phyloP scores from a whole-genome alignment of 2,113 vertebrate species.

The Gulo gulo region DNA sequence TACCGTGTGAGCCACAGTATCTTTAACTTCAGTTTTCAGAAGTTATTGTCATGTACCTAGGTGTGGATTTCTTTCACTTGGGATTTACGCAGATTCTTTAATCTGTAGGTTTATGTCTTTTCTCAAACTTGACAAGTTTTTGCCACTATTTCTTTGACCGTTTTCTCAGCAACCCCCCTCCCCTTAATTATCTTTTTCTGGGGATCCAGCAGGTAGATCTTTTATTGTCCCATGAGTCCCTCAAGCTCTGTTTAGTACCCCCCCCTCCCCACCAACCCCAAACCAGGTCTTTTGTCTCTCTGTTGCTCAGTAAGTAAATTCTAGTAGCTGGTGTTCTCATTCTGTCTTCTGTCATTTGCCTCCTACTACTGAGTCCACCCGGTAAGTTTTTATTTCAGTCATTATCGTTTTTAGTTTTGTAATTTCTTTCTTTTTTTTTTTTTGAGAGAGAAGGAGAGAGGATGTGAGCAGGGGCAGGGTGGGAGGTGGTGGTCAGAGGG shows the following conservation, averaged over 20 bases:
- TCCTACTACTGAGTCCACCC: not conserved
- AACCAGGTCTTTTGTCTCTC: not conserved
- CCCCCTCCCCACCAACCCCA: too few species aligned
- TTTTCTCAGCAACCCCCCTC: not conserved
- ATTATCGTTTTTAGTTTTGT: not conserved
- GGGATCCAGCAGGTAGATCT: not conserved
- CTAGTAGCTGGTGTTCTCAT: not conserved
- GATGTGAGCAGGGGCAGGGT: not conserved
- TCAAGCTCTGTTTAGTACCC: not conserved
- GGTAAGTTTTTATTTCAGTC: not conserved
- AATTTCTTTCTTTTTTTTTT: not conserved
- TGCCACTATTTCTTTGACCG: not conserved
- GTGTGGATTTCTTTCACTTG: not conserved
- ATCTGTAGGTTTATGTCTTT: not conserved
- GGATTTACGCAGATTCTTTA: not conserved
- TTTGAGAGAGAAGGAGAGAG: not conserved
- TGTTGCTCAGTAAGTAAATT: not conserved
- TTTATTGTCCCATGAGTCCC: not conserved
- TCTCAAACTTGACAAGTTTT: not conserved
- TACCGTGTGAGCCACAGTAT: not conserved
- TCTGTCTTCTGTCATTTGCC: not conserved
- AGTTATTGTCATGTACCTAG: not conserved
- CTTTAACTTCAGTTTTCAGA: not conserved
- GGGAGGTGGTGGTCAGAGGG: not conserved
- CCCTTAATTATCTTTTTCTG: not conserved